Evolutionary conservation across 1,140 invertebrate species (phyloP), one percentile per base, ranked within the genome.

Genomic region (Panulirus ornatus): DNA sequence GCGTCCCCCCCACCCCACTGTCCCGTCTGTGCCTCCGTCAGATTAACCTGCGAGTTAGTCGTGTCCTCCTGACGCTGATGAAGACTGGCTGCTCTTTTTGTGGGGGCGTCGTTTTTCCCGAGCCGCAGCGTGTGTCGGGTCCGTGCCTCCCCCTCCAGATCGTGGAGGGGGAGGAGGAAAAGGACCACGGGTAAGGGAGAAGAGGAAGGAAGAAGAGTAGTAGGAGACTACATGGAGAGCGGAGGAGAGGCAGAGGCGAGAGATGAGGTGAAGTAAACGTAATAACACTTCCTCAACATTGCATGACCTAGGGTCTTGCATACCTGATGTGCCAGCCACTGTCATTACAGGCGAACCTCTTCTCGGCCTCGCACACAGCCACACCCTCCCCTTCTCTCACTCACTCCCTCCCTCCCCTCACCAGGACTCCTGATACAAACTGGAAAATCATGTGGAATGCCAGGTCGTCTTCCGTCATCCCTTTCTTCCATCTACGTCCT

Each of bases 11-110:
- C 44, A 47, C 44, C 44, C 44, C 44, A 47, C 5, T 11, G 22
- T 66, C n/a, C 54, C 22, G 54, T 58, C 54, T 58, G 58, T 66
- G 27, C 22, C 58, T 66, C 58, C 58, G 58, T 30, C 58, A 66
- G n/a, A 66, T 66, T 66, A 66, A 66, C 58, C 58, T 66, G n/a
- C 58, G 11, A 34, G n/a, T 66, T 66, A 34, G 1, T 66, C 16
- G n/a, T 66, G 58, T 66, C 58, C 27, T 14, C 22, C 14, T 66
- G n/a, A 66, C 58, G n/a, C 58, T 66, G 58, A 66, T 66, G 58
- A 66, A 30, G 58, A 27, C 58, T 66, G 27, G n/a, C n/a, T 27
- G n/a, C 8, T 8, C n/a, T 66, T 3, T 66, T 30, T 66, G 58
- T 58, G 11, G 54, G 2, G 2, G 54, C n/a, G n/a, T n/a, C 19